Conservation (phyloP, 2,113 vertebrate genomes). For the Alexandromys fortis region DNA sequence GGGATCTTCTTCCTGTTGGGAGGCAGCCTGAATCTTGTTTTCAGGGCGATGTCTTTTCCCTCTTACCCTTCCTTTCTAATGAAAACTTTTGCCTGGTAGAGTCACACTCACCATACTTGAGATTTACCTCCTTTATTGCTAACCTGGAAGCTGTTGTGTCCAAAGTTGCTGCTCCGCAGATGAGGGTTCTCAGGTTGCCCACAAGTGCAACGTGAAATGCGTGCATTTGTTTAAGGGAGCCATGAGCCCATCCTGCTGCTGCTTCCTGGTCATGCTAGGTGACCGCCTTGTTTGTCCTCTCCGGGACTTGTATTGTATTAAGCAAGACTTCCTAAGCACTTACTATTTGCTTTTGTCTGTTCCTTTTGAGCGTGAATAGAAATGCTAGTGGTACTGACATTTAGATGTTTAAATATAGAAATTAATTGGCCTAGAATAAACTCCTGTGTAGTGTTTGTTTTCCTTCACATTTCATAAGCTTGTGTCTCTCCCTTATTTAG, state of each 20-base stretch:
- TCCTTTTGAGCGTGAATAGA: not conserved
- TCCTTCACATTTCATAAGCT: not conserved
- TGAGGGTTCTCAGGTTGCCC: not conserved
- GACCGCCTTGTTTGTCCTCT: not conserved
- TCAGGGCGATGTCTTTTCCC: accelerated
- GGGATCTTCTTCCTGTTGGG: not conserved
- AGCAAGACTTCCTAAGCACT: not conserved
- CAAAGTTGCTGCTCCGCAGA: too few relatives aligned
- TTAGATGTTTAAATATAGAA: conserved; percentile 19
- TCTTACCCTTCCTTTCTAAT: not conserved
- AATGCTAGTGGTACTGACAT: not conserved
- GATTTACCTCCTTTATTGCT: not conserved
- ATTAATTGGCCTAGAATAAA: not conserved
- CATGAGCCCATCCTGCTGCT: not conserved
- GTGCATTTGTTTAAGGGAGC: not conserved
- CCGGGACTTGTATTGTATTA: not conserved
- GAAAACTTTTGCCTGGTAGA: not conserved
- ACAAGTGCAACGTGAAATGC: not conserved
- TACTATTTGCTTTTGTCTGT: not conserved
- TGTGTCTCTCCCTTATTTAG: not conserved
- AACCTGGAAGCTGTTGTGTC: not conserved
- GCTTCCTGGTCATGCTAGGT: not conserved
- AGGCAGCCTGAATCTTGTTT: not conserved
- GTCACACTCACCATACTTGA: too few relatives aligned
- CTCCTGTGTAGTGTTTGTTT: not conserved